phyloP scores from a whole-genome alignment of 2,797 vertebrate genomes.

The Neostethus bicornis region DNA sequence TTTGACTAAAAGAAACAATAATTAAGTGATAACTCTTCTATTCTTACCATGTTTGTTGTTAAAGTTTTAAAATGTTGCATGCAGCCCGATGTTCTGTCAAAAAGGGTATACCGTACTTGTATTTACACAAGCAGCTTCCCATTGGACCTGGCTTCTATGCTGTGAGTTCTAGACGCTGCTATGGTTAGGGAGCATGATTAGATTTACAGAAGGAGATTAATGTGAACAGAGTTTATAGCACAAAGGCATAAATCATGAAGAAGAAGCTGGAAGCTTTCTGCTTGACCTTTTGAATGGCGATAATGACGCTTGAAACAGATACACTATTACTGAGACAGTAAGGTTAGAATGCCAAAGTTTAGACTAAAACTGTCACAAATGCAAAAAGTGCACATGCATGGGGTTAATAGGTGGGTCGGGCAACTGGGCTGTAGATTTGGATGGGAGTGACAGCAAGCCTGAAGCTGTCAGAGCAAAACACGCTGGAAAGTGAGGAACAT shows the following conservation, averaged over 20 bases:
- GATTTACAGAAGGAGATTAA: constrained; percentile 81
- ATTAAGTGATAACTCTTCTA: constrained; percentile 40
- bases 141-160: constrained; percentile 56
- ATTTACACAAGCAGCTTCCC: constrained; percentile 79
- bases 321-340: constrained; percentile 28
- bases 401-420: constrained; percentile 45
- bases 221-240: constrained; percentile 70
- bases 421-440: constrained; percentile 33
- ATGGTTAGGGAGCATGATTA: constrained; percentile 64
- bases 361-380: constrained; percentile 33
- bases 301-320: constrained; percentile 71
- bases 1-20: constrained; percentile 38
- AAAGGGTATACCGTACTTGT: no score
- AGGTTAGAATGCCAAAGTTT: constrained; percentile 19
- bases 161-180: constrained; percentile 45
- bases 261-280: constrained; percentile 63
- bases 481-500: constrained; percentile 22
- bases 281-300: constrained; percentile 76
- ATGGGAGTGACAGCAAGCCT: constrained; percentile 37
- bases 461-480: constrained; percentile 40
- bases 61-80: constrained; percentile 41
- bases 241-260: constrained; percentile 72
- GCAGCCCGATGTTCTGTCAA: constrained; percentile 79
- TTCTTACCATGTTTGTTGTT: constrained; percentile 43
- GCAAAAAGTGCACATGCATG: constrained; percentile 10